Evolutionary conservation across 1,140 invertebrate species (phyloP).

Genomic region (Drepana arcuata): DNA sequence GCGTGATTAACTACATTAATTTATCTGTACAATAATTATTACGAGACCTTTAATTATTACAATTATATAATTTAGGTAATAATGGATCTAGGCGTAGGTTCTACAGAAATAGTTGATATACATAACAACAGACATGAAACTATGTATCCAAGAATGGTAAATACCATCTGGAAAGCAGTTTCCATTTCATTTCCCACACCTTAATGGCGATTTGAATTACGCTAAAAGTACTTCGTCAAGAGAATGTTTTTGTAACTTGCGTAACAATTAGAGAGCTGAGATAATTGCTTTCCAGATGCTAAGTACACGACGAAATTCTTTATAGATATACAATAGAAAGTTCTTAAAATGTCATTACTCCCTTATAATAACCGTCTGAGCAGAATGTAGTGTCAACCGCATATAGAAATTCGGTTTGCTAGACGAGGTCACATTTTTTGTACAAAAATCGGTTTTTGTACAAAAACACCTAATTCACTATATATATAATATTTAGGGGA

Average conservation of each 20-base stretch:
- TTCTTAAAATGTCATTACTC: conserved; percentile 7
- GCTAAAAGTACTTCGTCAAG: conserved; percentile 32
- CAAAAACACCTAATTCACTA: conserved; percentile 51
- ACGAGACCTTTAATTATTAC: conserved; percentile 63
- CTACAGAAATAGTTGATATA: conserved; percentile 41
- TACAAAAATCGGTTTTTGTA: too few species aligned
- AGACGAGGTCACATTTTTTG: conserved; percentile 67
- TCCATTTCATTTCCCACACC: too few species aligned
- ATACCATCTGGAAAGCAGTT: conserved; percentile 30
- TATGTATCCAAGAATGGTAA: too few species aligned
- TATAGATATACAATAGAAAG: conserved; percentile 5
- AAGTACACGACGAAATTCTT: too few species aligned
- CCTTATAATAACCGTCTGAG: conserved; percentile 21
- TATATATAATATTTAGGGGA: conserved; percentile 35
- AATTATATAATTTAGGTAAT: conserved; percentile 46
- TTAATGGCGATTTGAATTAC: conserved; percentile 9
- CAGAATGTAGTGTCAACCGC: too few species aligned
- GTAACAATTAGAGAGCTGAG: conserved; percentile 5
- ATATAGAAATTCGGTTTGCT: conserved; percentile 69
- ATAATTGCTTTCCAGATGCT: conserved; percentile 24
- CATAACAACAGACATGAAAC: too few species aligned
- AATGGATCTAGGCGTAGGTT: conserved; percentile 41
- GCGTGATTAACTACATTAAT: conserved; percentile 65
- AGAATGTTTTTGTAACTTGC: too few species aligned
- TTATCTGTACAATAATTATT: conserved; percentile 69